Evolutionary conservation across 2,888 invertebrate genomes (phyloP).

Genomic region (Phaedon cochleariae): DNA sequence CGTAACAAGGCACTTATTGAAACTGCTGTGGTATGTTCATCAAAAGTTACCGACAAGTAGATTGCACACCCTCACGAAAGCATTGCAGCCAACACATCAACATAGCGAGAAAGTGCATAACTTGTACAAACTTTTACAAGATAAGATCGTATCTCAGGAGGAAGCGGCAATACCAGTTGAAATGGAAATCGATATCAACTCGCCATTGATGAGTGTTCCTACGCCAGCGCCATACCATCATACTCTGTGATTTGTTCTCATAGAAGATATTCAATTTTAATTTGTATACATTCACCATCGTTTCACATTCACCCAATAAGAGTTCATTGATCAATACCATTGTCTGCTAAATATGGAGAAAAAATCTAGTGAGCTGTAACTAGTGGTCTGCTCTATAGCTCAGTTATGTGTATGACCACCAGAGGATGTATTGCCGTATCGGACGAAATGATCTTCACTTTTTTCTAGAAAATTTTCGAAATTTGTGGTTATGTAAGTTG

Average conservation of each 20-base stretch:
- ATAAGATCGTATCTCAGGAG: slow-evolving; percentile 78
- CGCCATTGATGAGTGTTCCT: slow-evolving; percentile 86
- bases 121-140: slow-evolving; percentile 78
- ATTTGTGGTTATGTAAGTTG: too few relatives aligned
- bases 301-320: too few relatives aligned
- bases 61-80: slow-evolving; percentile 82
- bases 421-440: too few relatives aligned
- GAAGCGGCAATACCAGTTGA: slow-evolving; percentile 70
- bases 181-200: slow-evolving; percentile 77
- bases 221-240: slow-evolving; percentile 78
- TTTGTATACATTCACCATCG: too few relatives aligned
- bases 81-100: slow-evolving; percentile 77
- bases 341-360: too few relatives aligned
- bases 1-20: slow-evolving; percentile 89
- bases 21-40: slow-evolving; percentile 90
- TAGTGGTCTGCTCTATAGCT: too few relatives aligned
- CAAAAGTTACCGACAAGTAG: slow-evolving; percentile 82
- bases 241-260: slow-evolving; percentile 27
- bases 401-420: too few relatives aligned
- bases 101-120: slow-evolving; percentile 87
- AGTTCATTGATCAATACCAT: too few relatives aligned
- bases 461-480: too few relatives aligned
- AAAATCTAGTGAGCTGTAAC: too few relatives aligned
- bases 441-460: too few relatives aligned
- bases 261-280: neutral